Base-by-base conservation (phyloP, 1,140 invertebrate genomes). In the Acromyrmex heyeri region DNA sequence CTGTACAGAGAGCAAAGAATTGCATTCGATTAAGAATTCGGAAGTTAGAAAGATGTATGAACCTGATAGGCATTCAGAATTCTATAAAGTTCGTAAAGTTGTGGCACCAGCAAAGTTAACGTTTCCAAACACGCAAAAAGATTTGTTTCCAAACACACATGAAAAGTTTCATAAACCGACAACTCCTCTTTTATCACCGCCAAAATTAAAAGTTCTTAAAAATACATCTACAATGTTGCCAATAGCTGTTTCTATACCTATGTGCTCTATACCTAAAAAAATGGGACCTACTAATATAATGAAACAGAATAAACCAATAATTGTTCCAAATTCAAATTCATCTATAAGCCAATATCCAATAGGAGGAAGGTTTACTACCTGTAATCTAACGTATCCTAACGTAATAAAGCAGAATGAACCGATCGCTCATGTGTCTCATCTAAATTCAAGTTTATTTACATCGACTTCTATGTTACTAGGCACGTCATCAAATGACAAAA, bases 151-250 rank as follows among this genome's bases (percentile, higher is more conserved):
- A 27, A 61, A 21, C 48, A 50, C 38, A 10, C 61, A 16, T 14
- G 10, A 44, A 21, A 67, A 6, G 3, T 4, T 3, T 12, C 14
- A 5, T 0, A 57, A 34, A 57, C 3, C n/a, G 5, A 0, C 44
- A 30, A 8, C 2, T 82, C 8, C 79, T 27, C 44, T 87, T 50
- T 57, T 83, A n/a, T 14, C 53, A 18, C 59, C 86, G 6, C 14
- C 86, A 67, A 75, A 83, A 27, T 75, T 75, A 16, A n/a, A n/a
- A 57, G 8, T 57, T 3, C 48, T 44, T 44, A 44, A 44, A 44
- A 44, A 10, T 10, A 44, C 38, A 44, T 44, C 38, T 44, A 44
- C 38, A 12, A 10, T 44, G 8, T 44, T 8, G 10, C 38, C 38
- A 44, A 44, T 10, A 44, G 38, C 0, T 44, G 38, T 44, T 10